Percentiles rank a stretch among this genome's conserved stretches.
Conservation (phyloP, 2,113 vertebrate species). For the Halcyon malimbica region DNA sequence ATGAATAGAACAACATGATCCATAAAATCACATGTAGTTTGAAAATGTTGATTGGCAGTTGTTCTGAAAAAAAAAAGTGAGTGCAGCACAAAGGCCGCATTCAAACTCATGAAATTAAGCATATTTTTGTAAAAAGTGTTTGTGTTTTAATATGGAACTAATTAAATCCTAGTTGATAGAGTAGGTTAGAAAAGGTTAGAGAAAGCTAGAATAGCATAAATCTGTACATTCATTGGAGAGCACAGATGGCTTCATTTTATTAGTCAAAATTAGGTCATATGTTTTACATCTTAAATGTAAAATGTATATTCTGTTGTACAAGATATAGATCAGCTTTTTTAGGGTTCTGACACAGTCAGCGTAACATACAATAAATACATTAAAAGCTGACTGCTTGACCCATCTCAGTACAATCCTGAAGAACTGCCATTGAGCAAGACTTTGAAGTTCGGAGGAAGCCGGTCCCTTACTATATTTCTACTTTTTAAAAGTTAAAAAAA, state of each 20-base stretch:
- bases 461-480: background rate
- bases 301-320: background rate
- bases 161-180: background rate
- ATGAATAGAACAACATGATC: background rate
- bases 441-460: background rate
- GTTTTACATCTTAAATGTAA: background rate
- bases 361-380: background rate
- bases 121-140: background rate
- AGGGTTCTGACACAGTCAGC: background rate
- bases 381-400: background rate
- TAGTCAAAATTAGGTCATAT: background rate
- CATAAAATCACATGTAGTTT: background rate
- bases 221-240: background rate
- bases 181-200: background rate
- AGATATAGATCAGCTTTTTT: background rate
- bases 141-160: background rate
- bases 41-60: background rate
- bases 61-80: background rate
- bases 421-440: background rate
- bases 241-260: background rate
- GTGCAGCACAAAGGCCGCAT: background rate
- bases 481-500: background rate
- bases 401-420: background rate
- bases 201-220: background rate
- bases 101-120: background rate